Evolutionary conservation across 2,797 vertebrate species (phyloP).

Genomic region (Cichlasoma orientale): DNA sequence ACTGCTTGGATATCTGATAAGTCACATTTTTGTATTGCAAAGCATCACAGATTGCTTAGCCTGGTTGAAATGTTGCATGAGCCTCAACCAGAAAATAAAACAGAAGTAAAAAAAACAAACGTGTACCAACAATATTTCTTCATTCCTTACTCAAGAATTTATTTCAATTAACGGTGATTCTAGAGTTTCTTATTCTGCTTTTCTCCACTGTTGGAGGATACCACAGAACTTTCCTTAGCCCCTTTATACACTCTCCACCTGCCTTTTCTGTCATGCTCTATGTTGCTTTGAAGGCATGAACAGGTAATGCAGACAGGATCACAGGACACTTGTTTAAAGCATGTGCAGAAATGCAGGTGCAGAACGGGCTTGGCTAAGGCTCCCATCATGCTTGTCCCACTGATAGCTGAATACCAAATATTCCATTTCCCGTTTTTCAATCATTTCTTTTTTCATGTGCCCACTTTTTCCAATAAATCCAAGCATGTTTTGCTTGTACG

Average conservation of each 20-base stretch:
- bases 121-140: not conserved
- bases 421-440: not conserved
- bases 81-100: not conserved
- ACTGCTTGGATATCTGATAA: not conserved
- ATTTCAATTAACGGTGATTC: not conserved
- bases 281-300: not conserved
- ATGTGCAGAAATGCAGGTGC: not conserved
- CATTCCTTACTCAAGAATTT: not conserved
- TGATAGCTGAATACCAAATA: not conserved
- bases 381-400: not conserved
- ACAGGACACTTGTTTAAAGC: not conserved
- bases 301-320: not conserved
- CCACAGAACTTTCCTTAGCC: not conserved
- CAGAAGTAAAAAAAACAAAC: too few species aligned
- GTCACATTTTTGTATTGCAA: too few species aligned
- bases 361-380: not conserved
- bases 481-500: not conserved
- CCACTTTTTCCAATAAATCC: not conserved
- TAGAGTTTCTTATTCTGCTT: not conserved
- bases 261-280: not conserved
- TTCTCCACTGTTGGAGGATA: not conserved
- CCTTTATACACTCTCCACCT: not conserved
- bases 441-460: not conserved
- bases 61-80: not conserved
- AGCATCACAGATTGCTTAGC: too few species aligned